Evolutionary conservation across 2,888 invertebrate genomes (phyloP).

Genomic region (Agrenia bidenticulata): DNA sequence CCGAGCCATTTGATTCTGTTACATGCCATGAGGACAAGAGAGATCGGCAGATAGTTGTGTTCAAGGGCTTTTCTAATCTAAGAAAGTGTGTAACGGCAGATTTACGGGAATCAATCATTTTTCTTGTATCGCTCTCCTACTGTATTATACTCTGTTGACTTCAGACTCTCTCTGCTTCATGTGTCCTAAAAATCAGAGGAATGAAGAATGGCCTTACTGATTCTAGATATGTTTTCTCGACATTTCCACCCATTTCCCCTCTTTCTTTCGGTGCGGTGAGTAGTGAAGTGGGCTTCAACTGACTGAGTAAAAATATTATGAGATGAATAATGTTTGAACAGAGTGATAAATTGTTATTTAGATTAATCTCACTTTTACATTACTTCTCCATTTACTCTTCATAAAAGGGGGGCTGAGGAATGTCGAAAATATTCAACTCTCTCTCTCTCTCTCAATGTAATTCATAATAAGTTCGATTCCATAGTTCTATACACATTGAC

Average conservation of each 20-base stretch:
- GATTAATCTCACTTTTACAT: constrained; percentile 1
- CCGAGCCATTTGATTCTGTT: constrained; percentile 17
- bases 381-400: too few species aligned
- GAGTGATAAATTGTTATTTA: constrained; percentile 12
- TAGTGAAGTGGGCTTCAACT: too few species aligned
- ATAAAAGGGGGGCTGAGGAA: too few species aligned
- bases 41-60: constrained; percentile 21
- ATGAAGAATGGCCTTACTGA: constrained; percentile 6
- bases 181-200: background rate
- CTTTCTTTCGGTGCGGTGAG: background rate
- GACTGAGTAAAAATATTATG: background rate
- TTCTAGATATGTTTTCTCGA: background rate
- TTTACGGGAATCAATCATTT: constrained; percentile 20
- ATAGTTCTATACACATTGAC: too few species aligned
- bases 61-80: constrained; percentile 16
- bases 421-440: too few species aligned
- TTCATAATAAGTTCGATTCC: too few species aligned
- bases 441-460: too few species aligned
- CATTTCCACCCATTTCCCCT: background rate
- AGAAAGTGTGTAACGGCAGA: constrained; percentile 19
- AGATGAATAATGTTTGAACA: background rate
- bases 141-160: background rate
- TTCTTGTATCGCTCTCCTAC: constrained; percentile 1
- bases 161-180: background rate
- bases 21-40: constrained; percentile 15